These are phyloP conservation scores for Synchiropus splendidus DNA, from an alignment of 2,113 vertebrate genomes.

Conservation along the genomic window DNA sequence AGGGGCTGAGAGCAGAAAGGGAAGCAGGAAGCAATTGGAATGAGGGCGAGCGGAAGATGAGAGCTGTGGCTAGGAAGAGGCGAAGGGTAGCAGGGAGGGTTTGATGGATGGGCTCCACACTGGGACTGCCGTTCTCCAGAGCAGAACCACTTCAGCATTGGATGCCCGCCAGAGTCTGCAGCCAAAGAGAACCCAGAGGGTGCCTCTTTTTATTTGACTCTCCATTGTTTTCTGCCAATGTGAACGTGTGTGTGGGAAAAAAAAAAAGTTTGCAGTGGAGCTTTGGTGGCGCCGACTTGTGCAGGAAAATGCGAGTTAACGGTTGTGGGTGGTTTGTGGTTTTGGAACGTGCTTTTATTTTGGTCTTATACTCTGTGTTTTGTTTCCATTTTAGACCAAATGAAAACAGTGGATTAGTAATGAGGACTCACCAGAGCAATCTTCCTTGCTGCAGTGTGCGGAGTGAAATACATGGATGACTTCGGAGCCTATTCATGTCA, in stretches of 20 bases:
- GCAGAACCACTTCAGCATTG: conserved; percentile 45
- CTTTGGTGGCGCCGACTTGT: no score
- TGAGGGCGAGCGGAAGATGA: conserved; percentile 3
- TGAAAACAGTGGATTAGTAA: no score
- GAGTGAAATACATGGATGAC: no score
- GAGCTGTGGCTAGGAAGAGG: conserved; percentile 2
- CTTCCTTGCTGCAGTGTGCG: no score
- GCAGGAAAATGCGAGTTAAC: no score
- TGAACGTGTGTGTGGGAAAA: background rate
- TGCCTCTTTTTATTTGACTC: background rate
- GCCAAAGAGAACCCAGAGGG: conserved; percentile 27
- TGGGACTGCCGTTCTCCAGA: conserved; percentile 34
- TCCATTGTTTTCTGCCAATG: conserved; percentile 1
- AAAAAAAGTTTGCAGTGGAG: no score
- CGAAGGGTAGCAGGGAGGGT: conserved; percentile 10
- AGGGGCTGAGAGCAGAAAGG: conserved; percentile 15
- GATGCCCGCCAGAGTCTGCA: conserved; percentile 38
- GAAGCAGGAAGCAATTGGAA: conserved; percentile 15
- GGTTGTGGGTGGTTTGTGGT: no score
- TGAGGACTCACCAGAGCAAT: no score
- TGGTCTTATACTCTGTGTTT: no score
- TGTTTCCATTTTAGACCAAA: no score
- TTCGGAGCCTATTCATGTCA: no score
- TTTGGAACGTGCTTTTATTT: no score
- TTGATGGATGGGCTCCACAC: conserved; percentile 51